These are phyloP conservation scores for Dryobates pubescens DNA, from an alignment of 2,797 vertebrate genomes.

Conservation along the genomic window DNA sequence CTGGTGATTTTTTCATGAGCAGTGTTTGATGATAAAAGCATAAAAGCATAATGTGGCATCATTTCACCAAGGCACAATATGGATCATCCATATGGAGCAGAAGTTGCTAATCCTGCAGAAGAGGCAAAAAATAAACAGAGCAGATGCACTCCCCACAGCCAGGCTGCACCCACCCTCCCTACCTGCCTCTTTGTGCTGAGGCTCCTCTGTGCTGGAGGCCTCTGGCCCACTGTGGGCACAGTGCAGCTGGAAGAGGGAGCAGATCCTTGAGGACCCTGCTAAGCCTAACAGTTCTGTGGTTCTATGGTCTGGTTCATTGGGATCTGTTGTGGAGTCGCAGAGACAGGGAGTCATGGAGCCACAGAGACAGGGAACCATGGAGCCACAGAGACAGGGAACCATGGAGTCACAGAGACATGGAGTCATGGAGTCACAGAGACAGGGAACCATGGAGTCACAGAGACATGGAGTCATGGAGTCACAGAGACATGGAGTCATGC, in stretches of 20 bases:
- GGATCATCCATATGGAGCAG: conserved; percentile 84
- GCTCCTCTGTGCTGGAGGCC: conserved; percentile 42
- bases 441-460: too few relatives aligned
- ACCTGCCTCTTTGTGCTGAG: too few relatives aligned
- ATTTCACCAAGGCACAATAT: conserved; percentile 83
- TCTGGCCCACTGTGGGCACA: background rate
- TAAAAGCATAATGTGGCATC: conserved; percentile 82
- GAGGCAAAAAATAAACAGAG: conserved; percentile 84
- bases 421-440: too few relatives aligned
- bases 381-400: too few relatives aligned
- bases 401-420: too few relatives aligned
- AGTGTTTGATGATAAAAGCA: conserved; percentile 86
- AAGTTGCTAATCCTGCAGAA: conserved; percentile 79
- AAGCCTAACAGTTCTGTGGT: too few relatives aligned
- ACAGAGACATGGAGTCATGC: too few relatives aligned
- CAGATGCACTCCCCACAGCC: conserved; percentile 83
- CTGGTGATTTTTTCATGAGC: conserved; percentile 81
- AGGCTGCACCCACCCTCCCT: conserved; percentile 64
- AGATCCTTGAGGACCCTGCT: too few relatives aligned
- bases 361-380: too few relatives aligned
- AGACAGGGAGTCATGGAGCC: too few relatives aligned
- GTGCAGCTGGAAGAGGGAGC: conserved; percentile 15
- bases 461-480: too few relatives aligned
- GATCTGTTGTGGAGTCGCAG: background rate
- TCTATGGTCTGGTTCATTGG: background rate